These are phyloP conservation scores for Diabrotica undecimpunctata DNA, from an alignment of 1,140 invertebrate species.

Conservation along the genomic window DNA sequence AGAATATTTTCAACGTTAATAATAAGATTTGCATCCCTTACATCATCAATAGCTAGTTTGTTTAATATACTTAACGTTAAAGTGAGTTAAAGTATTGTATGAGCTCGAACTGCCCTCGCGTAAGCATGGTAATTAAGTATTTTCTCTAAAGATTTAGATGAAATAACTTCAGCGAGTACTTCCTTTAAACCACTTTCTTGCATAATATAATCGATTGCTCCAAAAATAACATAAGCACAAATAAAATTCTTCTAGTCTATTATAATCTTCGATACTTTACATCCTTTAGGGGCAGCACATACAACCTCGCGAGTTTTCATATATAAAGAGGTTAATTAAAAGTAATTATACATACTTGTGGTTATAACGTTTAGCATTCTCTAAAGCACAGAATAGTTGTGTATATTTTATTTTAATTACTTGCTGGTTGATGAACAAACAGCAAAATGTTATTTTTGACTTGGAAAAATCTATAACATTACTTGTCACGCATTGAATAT, in stretches of 20 bases:
- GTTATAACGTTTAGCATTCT: no score
- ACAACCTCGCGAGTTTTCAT: constrained; percentile 7
- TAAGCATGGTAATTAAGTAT: constrained; percentile 27
- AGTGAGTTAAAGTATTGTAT: constrained; percentile 30
- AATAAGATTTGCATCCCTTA: no score
- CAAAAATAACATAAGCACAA: constrained; percentile 16
- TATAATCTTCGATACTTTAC: neutral
- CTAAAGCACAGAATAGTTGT: no score
- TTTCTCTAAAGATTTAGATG: constrained; percentile 25
- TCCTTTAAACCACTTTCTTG: constrained; percentile 22
- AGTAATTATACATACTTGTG: no score
- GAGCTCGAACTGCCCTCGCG: constrained; percentile 19
- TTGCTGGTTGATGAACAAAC: no score
- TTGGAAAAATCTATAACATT: no score
- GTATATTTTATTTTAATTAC: no score
- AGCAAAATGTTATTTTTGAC: no score
- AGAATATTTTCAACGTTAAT: constrained; percentile 17
- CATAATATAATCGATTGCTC: constrained; percentile 23
- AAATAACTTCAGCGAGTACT: constrained; percentile 16
- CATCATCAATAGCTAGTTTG: no score
- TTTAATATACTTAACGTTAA: no score
- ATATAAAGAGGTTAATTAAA: no score
- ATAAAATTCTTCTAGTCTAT: constrained; percentile 18
- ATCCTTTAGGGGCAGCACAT: neutral
- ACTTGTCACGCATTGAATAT: no score